phyloP scores from a whole-genome alignment of 2,888 invertebrate genomes.

The Rhamnusium bicolor region DNA sequence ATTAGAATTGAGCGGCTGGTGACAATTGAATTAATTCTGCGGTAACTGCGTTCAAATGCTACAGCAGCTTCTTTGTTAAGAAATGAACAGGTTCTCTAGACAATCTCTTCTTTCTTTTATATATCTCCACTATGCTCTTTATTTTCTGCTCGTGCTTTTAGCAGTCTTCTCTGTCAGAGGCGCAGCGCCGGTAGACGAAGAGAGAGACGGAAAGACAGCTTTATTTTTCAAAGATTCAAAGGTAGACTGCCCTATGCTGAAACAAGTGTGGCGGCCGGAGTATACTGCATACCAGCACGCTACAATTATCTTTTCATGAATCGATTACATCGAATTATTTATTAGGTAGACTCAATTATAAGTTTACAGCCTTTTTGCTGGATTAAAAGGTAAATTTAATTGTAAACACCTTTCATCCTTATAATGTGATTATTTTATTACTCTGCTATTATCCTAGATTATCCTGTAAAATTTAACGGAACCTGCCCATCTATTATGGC shows the following conservation, averaged over 20 bases:
- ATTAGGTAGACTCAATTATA: conserved; percentile 62
- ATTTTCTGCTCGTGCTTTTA: conserved; percentile 16
- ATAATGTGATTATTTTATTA: conserved; percentile 37
- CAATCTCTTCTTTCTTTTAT: conserved; percentile 61
- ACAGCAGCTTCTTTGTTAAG: conserved; percentile 60
- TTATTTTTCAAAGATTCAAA: conserved; percentile 37
- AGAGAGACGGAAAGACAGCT: conserved; percentile 30
- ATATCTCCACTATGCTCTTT: conserved; percentile 17
- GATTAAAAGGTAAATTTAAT: conserved; percentile 39
- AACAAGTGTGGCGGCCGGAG: conserved; percentile 54
- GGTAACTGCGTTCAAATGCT: conserved; percentile 57
- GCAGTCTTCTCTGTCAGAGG: not conserved
- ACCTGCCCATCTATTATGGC: not conserved
- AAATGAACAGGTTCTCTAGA: conserved; percentile 65
- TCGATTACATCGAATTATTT: conserved; percentile 65
- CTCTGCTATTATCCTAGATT: conserved; percentile 30
- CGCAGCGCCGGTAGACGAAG: conserved; percentile 1
- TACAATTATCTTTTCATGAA: conserved; percentile 66
- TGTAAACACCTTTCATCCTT: conserved; percentile 19
- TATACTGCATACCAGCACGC: conserved; percentile 58
- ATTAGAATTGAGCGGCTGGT: conserved; percentile 47
- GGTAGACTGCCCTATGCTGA: conserved; percentile 43
- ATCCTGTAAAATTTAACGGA: conserved; percentile 27
- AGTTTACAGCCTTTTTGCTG: conserved; percentile 55
- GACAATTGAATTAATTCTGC: conserved; percentile 60